A percentile compares a stretch with the other conserved stretches of the same genome.
Conservation (phyloP, 2,797 vertebrate genomes). For the Squalus acanthias region DNA sequence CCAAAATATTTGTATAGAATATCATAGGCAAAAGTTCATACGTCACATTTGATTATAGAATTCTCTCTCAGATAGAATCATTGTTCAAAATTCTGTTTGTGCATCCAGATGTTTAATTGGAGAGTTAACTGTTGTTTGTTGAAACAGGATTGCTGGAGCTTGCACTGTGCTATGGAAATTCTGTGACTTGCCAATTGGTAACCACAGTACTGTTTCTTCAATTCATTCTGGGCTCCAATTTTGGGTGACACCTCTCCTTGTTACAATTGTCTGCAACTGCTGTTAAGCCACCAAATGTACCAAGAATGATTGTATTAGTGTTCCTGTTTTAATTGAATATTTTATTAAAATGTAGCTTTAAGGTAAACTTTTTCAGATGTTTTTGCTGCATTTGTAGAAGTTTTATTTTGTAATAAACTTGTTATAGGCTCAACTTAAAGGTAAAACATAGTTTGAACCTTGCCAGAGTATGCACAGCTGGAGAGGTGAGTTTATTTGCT, state of each 20-base stretch:
- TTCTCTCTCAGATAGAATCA: background rate
- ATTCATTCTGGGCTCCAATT: background rate
- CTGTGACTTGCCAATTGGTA: background rate
- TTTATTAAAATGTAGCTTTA: background rate
- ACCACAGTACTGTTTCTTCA: background rate
- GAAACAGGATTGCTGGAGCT: background rate
- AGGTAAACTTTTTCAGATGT: background rate
- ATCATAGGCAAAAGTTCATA: background rate
- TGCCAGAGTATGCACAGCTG: conserved; percentile 35
- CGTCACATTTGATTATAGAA: background rate
- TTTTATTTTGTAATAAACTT: conserved; percentile 9
- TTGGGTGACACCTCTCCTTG: background rate
- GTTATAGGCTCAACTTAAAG: conserved; percentile 1
- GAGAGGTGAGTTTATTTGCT: conserved; percentile 38
- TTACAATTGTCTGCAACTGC: background rate
- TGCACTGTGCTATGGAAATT: background rate
- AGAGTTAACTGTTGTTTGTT: too few species aligned
- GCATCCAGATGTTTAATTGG: background rate
- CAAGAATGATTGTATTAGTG: background rate
- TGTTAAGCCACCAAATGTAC: background rate
- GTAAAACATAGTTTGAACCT: conserved; percentile 1
- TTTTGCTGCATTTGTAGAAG: background rate
- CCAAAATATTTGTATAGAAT: background rate
- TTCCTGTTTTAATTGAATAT: background rate
- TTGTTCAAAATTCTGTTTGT: conserved; percentile 1